Base-by-base conservation (phyloP, 1,140 invertebrate genomes). In the Chironomus tepperi region DNA sequence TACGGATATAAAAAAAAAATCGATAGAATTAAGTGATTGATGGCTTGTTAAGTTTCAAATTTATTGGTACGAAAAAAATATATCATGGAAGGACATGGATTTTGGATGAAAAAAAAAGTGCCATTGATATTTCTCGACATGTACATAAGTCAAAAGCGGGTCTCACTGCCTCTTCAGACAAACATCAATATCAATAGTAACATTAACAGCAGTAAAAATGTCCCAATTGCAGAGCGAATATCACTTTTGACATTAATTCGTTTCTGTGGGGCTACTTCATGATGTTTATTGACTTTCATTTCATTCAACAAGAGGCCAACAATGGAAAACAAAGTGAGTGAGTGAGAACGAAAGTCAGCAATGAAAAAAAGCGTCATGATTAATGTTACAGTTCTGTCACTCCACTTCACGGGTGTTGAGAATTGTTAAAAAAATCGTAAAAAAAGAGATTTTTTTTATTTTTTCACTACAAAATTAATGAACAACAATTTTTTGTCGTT, bases 1-100 rank as follows among this genome's bases (percentile, higher is more conserved):
- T 34, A 34, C 24, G 24, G 47, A n/a, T 57, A 57, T 47, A 15
- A 47, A 57, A 57, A 10, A 57, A 57, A 12, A 57, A 57, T 57
- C 10, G 16, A 19, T 9, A 6, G 8, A 70, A 19, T 70, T 70
- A 18, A 9, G 16, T 70, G 65, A 70, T 70, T 70, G 65, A 70
- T 70, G 65, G 65, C 65, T 70, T 70, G 65, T 70, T 70, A 18
- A 70, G 18, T 70, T 70, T 19, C 47, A 70, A 19, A 70, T 70
- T 70, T 70, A 19, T 19, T 18, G 18, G 9, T 8, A 8, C n/a
- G 18, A 8, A 70, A 3, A 70, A 70, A 70, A 70, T 47, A 34
- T 34, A 34, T 34, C 24, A 34, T 34, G 1, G 24, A 5, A 2
- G 24, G 24, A 34, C 24, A 34, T 34, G 24, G 24, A 34, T 34